Conservation (phyloP, 2,797 vertebrate species). For the Sebastes flavidus region DNA sequence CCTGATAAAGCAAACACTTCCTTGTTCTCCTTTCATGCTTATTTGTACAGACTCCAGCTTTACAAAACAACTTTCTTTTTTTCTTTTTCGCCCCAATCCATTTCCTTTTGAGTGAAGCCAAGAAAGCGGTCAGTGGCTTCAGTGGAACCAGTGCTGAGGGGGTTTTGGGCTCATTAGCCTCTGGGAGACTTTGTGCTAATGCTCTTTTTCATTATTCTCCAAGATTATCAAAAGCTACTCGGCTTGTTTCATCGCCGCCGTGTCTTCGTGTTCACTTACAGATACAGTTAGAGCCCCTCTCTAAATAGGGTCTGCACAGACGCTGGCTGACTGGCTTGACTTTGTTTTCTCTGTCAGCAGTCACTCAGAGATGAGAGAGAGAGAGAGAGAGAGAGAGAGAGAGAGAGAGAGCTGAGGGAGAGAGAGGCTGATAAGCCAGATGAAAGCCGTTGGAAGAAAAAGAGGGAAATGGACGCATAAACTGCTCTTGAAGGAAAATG, state of each 20-base stretch:
- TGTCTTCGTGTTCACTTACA: constrained; percentile 17
- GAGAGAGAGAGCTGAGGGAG: constrained; percentile 1
- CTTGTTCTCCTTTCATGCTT: constrained; percentile 42
- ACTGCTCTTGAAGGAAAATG: constrained; percentile 35
- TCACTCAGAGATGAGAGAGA: constrained; percentile 11
- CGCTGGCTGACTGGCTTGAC: background rate
- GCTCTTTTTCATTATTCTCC: constrained; percentile 57
- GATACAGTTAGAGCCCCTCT: constrained; percentile 2
- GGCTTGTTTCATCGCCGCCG: background rate
- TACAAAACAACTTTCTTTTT: background rate
- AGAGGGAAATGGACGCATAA: constrained; percentile 15
- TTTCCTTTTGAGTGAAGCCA: constrained; percentile 57
- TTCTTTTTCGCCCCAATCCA: background rate
- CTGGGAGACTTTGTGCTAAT: constrained; percentile 50
- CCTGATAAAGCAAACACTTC: constrained; percentile 31
- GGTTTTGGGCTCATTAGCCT: constrained; percentile 40
- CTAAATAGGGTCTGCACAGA: background rate
- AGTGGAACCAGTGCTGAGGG: constrained; percentile 11
- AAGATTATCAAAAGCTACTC: constrained; percentile 49
- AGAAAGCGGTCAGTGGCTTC: constrained; percentile 33
- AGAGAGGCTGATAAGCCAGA: constrained; percentile 26
- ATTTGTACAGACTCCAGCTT: constrained; percentile 18
- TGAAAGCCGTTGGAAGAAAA: constrained; percentile 29
- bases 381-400: constrained; percentile 11
- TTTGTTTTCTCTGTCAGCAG: background rate